Evolutionary conservation across 2,113 vertebrate species (phyloP), one percentile per base, ranked within the genome.

Genomic region (Eulemur macaco): DNA sequence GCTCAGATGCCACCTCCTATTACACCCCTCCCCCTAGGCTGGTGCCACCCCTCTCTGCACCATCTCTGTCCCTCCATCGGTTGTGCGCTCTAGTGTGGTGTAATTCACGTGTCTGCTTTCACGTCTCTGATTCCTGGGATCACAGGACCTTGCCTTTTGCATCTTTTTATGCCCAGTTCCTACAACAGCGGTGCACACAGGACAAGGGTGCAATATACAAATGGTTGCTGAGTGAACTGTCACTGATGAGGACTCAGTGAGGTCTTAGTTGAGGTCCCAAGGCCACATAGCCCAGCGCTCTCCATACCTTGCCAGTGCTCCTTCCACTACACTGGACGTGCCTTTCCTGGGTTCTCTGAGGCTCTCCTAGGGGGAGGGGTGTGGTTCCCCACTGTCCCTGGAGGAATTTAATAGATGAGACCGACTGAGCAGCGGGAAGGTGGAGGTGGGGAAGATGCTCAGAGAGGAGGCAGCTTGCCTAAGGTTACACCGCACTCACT

Each of bases 211-310:
- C 2, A 25, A 8, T 8, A 17, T n/a, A 6, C 2, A 0, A 60
- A 69, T 5, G 63, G 63, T 23, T 15, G 25, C 12, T 64, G n/a
- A 82, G 39, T 25, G 7, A 18, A 2, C 10, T 54, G 42, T 37
- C 8, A 58, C 50, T 64, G 29, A 5, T 47, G 64, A 37, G 52
- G 63, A 86, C 37, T 58, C 54, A 3, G 13, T 0, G 2, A 56
- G 21, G 7, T 29, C 23, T 27, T 8, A 15, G 34, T 15, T n/a
- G 47, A 9, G 31, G 29, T 60, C 21, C 14, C 18, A 6, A 8
- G 69, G 27, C 45, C 34, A 34, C 0, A 0, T 21, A 42, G 27
- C 8, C 17, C 27, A 39, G 21, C 3, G 0, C 20, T 69, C 10
- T 37, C 7, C 0, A 2, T 0, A 8, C 34, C 66, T 50, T 21